These are phyloP conservation scores for Vidua macroura DNA, from an alignment of 2,113 vertebrate genomes.

Conservation along the genomic window DNA sequence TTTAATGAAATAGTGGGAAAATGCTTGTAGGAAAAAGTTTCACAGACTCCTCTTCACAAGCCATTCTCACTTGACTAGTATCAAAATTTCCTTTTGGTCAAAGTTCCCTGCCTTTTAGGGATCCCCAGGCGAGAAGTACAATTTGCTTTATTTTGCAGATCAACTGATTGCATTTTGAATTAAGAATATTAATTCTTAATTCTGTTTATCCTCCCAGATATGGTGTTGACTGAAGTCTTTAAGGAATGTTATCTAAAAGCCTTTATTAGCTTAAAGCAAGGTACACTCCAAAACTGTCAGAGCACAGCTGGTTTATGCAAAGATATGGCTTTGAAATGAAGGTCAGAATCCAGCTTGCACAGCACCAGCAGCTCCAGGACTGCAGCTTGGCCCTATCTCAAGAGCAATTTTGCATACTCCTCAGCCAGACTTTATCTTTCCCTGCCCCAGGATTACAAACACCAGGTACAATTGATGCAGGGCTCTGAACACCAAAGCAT, in stretches of 20 bases:
- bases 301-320: not conserved
- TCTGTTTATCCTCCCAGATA: not conserved
- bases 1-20: not conserved
- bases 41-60: not conserved
- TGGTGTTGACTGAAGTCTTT: conserved; percentile 27
- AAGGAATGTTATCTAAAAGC: conserved; percentile 53
- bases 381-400: not conserved
- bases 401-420: not conserved
- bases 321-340: conserved; percentile 32
- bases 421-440: not conserved
- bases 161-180: conserved; percentile 20
- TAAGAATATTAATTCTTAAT: conserved; percentile 38
- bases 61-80: not conserved
- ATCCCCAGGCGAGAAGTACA: not conserved
- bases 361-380: not conserved
- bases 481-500: not conserved
- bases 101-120: not conserved
- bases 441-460: conserved; percentile 12
- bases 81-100: not conserved
- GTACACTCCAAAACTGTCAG: conserved; percentile 42
- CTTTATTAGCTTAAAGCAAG: conserved; percentile 50
- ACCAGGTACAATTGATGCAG: conserved; percentile 10
- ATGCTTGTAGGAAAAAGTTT: not conserved
- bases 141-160: conserved; percentile 17
- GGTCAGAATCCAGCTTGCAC: conserved; percentile 16